phyloP scores from a whole-genome alignment of 2,113 vertebrate species.

The Onychostoma macrolepis region DNA sequence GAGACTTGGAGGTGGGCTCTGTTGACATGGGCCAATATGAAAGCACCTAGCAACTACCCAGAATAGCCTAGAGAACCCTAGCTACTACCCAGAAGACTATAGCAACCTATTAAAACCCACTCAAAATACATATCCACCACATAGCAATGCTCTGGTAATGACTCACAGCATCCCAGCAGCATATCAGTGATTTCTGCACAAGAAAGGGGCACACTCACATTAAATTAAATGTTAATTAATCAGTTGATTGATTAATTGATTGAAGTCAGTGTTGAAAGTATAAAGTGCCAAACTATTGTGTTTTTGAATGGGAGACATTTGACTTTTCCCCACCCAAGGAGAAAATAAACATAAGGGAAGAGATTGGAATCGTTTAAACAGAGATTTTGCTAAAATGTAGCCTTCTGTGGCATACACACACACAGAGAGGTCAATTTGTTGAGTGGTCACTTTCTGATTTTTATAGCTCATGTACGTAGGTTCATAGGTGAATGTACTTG shows the following conservation, averaged over 20 bases:
- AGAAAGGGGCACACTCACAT: too few relatives aligned
- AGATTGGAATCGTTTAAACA: conserved; percentile 11
- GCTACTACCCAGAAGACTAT: neutral
- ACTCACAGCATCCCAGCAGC: too few relatives aligned
- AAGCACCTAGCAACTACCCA: neutral
- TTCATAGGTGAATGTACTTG: neutral
- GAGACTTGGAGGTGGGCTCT: neutral
- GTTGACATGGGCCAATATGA: neutral
- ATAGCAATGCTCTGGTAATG: too few relatives aligned
- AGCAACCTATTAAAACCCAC: neutral
- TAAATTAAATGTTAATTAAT: too few relatives aligned
- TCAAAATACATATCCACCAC: too few relatives aligned
- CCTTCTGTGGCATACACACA: conserved; percentile 19
- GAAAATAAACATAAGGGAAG: conserved; percentile 59
- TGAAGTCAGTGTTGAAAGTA: neutral
- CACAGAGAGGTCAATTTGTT: too few relatives aligned
- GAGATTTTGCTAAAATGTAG: conserved; percentile 40
- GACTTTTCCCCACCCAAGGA: conserved; percentile 49
- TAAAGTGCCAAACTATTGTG: conserved; percentile 41
- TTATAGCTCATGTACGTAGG: neutral
- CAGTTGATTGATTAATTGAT: too few relatives aligned
- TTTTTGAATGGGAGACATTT: conserved; percentile 45
- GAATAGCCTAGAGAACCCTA: neutral
- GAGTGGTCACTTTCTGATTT: neutral
- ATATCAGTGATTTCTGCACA: too few relatives aligned